Evolutionary conservation across 2,113 vertebrate species (phyloP).

Genomic region (Cyprinus carpio): DNA sequence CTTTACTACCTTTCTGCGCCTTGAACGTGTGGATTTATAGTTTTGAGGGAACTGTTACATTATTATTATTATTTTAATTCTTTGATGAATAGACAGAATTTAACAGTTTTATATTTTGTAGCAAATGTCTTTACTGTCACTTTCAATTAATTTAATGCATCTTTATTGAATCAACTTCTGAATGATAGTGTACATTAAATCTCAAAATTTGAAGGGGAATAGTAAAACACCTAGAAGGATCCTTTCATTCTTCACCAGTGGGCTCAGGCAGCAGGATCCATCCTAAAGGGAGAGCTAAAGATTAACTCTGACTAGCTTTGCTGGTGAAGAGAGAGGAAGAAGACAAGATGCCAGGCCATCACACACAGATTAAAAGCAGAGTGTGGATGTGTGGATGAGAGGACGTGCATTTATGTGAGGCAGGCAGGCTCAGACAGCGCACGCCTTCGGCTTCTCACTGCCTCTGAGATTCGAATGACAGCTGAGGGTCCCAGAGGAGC

Average conservation of each 20-base stretch:
- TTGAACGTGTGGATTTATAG: too few species aligned
- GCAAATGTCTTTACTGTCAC: not conserved
- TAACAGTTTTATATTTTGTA: not conserved
- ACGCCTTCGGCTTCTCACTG: slow-evolving; percentile 49
- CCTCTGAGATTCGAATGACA: slow-evolving; percentile 59
- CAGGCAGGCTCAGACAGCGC: slow-evolving; percentile 24
- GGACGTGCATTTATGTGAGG: slow-evolving; percentile 6
- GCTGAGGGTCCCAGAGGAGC: slow-evolving; percentile 56
- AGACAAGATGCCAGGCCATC: slow-evolving; percentile 35
- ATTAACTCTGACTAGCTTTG: slow-evolving; percentile 5
- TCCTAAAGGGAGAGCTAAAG: not conserved
- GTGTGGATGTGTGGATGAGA: slow-evolving; percentile 33
- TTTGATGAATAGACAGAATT: too few species aligned
- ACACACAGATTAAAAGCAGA: slow-evolving; percentile 32
- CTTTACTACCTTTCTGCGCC: too few species aligned
- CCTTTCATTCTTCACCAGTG: not conserved
- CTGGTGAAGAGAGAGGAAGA: not conserved
- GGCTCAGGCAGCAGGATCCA: not conserved
- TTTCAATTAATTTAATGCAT: not conserved
- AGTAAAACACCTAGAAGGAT: not conserved
- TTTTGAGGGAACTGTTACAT: too few species aligned
- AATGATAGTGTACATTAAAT: not conserved
- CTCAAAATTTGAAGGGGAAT: not conserved
- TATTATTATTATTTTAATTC: too few species aligned
- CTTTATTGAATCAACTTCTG: not conserved